Evolutionary conservation across 2,888 invertebrate species (phyloP).

Genomic region (Melanchra persicariae): DNA sequence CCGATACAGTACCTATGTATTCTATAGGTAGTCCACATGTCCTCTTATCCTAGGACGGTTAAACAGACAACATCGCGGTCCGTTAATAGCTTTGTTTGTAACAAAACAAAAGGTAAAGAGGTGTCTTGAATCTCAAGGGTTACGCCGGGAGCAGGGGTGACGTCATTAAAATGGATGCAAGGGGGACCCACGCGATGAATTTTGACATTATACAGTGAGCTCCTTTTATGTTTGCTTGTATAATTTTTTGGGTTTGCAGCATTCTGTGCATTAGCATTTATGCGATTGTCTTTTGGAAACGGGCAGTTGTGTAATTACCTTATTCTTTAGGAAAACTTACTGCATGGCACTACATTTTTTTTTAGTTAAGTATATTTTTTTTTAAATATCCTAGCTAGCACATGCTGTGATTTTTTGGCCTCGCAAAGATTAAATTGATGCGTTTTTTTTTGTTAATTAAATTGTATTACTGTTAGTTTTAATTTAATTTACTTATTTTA

Average conservation of each 20-base stretch:
- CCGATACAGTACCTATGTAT: no score
- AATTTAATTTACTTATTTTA: no score
- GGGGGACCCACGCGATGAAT: conserved; percentile 72
- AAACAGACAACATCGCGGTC: conserved; percentile 19
- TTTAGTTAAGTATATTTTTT: no score
- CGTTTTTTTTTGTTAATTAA: no score
- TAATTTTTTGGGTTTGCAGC: not conserved
- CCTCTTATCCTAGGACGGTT: not conserved
- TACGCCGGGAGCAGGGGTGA: conserved; percentile 76
- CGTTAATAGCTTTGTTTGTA: conserved; percentile 62
- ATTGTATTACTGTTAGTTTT: no score
- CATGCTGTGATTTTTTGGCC: no score
- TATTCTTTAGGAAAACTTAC: not conserved
- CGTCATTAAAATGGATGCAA: conserved; percentile 85
- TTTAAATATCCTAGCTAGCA: no score
- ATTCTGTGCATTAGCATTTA: not conserved
- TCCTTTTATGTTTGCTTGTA: conserved; percentile 21
- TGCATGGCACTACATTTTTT: not conserved
- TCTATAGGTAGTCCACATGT: not conserved
- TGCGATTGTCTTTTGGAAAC: not conserved
- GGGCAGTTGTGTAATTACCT: not conserved
- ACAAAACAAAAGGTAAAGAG: conserved; percentile 74
- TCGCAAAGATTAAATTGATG: no score
- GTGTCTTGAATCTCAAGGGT: conserved; percentile 77
- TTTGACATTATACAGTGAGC: conserved; percentile 77